Conservation (phyloP, 2,888 invertebrate genomes). For the Yponomeuta sedellus region DNA sequence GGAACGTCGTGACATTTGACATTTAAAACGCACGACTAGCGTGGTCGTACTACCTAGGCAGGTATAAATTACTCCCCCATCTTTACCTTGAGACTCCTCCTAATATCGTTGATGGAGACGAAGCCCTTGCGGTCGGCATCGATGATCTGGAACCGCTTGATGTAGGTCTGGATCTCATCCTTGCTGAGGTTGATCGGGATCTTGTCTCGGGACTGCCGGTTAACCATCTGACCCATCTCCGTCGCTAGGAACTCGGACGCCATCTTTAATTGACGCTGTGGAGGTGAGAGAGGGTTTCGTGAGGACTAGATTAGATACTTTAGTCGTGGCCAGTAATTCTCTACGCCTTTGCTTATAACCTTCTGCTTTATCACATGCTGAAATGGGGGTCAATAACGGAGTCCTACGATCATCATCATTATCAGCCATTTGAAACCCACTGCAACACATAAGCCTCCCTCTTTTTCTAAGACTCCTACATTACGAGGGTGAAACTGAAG, state of each 20-base stretch:
- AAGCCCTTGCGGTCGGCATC: constrained; percentile 98
- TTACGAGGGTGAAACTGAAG: no score
- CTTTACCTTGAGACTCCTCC: constrained; percentile 93
- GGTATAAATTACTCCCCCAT: background rate
- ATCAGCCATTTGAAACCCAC: no score
- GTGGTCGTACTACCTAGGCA: no score
- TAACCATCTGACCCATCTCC: constrained; percentile 98
- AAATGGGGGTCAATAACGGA: no score
- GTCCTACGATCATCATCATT: no score
- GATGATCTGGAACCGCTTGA: constrained; percentile 95
- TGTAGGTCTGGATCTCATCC: constrained; percentile 95
- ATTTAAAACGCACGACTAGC: no score
- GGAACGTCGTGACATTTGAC: no score
- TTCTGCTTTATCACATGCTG: no score
- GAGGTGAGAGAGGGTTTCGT: constrained; percentile 16
- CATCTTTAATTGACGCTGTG: constrained; percentile 85
- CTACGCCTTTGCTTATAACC: no score
- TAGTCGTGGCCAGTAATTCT: no score
- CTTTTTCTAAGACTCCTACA: no score
- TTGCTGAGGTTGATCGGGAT: constrained; percentile 94
- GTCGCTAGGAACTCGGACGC: constrained; percentile 91
- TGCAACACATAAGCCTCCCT: no score
- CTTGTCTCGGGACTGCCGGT: constrained; percentile 89
- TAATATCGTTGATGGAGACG: constrained; percentile 97
- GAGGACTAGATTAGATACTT: background rate